A percentile compares a stretch with the other conserved stretches of the same genome.
Conservation (phyloP, 2,113 vertebrate genomes). For the Eurystomus gularis region DNA sequence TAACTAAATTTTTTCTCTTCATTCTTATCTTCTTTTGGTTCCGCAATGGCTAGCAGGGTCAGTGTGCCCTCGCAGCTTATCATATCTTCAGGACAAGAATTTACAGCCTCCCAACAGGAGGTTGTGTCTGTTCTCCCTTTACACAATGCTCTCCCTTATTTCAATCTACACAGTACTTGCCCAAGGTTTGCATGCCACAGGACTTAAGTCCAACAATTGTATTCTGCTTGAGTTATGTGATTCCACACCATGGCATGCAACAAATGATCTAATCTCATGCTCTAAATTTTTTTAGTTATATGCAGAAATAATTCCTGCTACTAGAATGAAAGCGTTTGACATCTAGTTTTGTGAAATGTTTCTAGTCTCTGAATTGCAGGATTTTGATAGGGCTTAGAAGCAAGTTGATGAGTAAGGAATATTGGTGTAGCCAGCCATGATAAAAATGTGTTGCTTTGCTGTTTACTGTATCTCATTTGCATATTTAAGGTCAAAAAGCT, state of each 20-base stretch:
- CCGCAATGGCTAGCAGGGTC: too few species aligned
- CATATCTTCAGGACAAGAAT: too few species aligned
- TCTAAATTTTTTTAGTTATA: not conserved
- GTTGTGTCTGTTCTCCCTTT: too few species aligned
- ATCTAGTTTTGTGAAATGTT: not conserved
- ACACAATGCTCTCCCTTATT: too few species aligned
- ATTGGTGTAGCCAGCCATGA: not conserved
- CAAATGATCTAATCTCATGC: not conserved
- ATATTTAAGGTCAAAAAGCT: not conserved
- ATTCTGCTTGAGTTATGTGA: too few species aligned
- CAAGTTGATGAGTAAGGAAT: not conserved
- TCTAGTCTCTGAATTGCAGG: not conserved
- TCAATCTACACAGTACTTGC: too few species aligned
- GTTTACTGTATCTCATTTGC: not conserved
- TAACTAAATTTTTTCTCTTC: too few species aligned
- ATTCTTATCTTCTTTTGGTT: too few species aligned
- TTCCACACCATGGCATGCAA: fast-evolving
- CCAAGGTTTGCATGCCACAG: too few species aligned
- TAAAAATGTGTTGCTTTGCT: not conserved
- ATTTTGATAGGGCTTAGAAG: not conserved
- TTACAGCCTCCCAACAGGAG: too few species aligned
- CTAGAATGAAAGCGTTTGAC: not conserved
- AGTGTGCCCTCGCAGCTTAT: too few species aligned
- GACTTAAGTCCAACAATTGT: too few species aligned
- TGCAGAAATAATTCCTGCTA: not conserved